phyloP scores from a whole-genome alignment of 2,888 invertebrate genomes.

The Zele albiditarsus region DNA sequence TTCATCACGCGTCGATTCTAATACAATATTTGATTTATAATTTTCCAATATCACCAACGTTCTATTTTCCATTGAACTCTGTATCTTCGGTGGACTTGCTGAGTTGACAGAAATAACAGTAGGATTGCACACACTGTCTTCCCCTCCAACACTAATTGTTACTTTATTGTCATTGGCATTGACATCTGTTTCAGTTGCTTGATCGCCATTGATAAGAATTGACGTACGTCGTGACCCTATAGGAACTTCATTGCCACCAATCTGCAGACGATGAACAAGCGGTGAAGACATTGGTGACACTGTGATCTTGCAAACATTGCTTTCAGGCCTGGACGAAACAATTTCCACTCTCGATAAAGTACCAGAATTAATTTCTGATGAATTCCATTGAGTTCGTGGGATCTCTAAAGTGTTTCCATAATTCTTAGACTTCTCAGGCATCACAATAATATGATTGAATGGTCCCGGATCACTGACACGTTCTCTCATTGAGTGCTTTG shows the following conservation, averaged over 20 bases:
- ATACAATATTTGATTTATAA: conserved; percentile 68
- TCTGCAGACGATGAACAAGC: conserved; percentile 68
- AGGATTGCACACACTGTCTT: conserved; percentile 67
- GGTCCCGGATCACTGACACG: conserved; percentile 52
- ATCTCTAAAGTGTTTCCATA: not conserved
- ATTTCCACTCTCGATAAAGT: conserved; percentile 60
- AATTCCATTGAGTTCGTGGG: conserved; percentile 28
- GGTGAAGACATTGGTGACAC: conserved; percentile 65
- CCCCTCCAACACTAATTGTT: conserved; percentile 73
- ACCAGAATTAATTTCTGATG: conserved; percentile 28
- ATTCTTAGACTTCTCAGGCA: conserved; percentile 26
- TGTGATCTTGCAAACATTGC: conserved; percentile 68
- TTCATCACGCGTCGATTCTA: conserved; percentile 54
- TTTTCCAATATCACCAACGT: conserved; percentile 71
- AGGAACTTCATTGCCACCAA: conserved; percentile 57
- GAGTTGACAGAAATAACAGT: conserved; percentile 70
- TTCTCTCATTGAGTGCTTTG: conserved; percentile 54
- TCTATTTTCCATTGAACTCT: conserved; percentile 62
- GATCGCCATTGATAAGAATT: conserved; percentile 71
- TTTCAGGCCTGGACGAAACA: conserved; percentile 49
- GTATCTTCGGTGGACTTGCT: conserved; percentile 56
- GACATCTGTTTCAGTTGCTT: conserved; percentile 47
- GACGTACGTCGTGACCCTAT: conserved; percentile 81
- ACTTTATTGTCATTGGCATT: conserved; percentile 71
- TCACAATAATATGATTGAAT: conserved; percentile 33